Evolutionary conservation across 2,797 vertebrate species (phyloP).

Genomic region (Sebastes diaconus): DNA sequence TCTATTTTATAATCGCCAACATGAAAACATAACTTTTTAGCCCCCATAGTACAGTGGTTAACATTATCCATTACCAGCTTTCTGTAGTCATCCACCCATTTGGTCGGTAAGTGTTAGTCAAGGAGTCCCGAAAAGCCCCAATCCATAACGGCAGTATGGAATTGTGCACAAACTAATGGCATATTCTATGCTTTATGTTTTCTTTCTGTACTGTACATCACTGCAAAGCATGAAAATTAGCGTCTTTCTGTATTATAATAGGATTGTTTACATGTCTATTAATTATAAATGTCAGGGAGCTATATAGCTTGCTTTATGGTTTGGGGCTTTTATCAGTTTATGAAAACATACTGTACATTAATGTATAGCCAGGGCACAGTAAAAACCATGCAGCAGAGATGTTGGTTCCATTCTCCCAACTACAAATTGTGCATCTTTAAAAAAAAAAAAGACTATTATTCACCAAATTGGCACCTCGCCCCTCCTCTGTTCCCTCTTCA

Average conservation of each 20-base stretch:
- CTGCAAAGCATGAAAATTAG: background rate
- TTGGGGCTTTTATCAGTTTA: conserved; percentile 21
- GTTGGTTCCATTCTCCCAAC: conserved; percentile 38
- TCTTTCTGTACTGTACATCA: background rate
- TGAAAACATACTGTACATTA: background rate
- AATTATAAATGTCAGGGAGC: background rate
- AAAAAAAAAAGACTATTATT: conserved; percentile 2
- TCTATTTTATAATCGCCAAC: conserved; percentile 12
- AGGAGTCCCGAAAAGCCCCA: conserved; percentile 7
- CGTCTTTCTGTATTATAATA: background rate
- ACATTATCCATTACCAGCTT: conserved; percentile 20
- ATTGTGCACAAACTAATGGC: background rate
- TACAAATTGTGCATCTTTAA: conserved; percentile 30
- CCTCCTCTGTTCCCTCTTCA: conserved; percentile 1
- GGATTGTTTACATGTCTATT: background rate
- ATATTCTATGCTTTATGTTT: background rate
- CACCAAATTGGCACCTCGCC: conserved; percentile 57
- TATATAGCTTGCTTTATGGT: conserved; percentile 7
- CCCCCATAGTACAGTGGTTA: background rate
- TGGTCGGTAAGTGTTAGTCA: conserved; percentile 20
- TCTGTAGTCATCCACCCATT: conserved; percentile 31
- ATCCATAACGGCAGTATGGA: background rate
- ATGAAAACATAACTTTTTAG: conserved; percentile 12
- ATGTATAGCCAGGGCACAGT: conserved; percentile 1
- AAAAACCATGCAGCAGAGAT: conserved; percentile 93